Conservation (phyloP, 37 sponge, comb jelly and placozoan species). For the Dysidea cf. avara region DNA sequence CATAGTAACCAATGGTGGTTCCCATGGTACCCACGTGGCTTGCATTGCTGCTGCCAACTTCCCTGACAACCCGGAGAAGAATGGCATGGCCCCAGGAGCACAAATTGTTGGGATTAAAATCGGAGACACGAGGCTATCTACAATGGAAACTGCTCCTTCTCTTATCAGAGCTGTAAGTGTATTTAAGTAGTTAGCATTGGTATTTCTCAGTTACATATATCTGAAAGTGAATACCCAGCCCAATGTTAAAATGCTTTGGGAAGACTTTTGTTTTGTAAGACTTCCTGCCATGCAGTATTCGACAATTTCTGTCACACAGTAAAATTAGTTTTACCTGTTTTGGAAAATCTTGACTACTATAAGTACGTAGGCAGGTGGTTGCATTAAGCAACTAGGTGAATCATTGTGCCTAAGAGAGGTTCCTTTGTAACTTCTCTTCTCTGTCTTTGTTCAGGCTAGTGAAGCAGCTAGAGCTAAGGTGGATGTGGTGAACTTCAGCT, state of each 20-base stretch:
- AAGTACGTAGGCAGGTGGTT: too few relatives aligned
- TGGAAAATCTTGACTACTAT: too few relatives aligned
- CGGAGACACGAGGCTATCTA: slow-evolving; percentile 77
- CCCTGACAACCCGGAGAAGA: slow-evolving; percentile 72
- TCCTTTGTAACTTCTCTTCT: not conserved
- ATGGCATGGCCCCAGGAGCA: slow-evolving; percentile 95
- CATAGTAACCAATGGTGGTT: slow-evolving; percentile 77
- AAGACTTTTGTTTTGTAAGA: too few relatives aligned
- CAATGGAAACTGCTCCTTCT: slow-evolving; percentile 88
- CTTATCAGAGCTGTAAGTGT: slow-evolving; percentile 87
- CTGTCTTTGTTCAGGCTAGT: slow-evolving; percentile 33
- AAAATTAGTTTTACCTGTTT: too few relatives aligned
- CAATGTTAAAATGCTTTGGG: too few relatives aligned
- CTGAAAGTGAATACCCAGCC: too few relatives aligned
- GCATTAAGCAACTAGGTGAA: not conserved
- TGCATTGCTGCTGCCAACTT: slow-evolving; percentile 85
- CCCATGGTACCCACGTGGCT: slow-evolving; percentile 98
- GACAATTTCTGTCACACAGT: too few relatives aligned
- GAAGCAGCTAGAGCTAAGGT: slow-evolving; percentile 59
- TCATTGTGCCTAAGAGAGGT: not conserved
- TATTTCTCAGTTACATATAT: not conserved
- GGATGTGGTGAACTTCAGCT: slow-evolving; percentile 91
- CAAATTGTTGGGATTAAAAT: slow-evolving; percentile 88
- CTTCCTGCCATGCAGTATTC: too few relatives aligned
- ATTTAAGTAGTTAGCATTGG: not conserved